Conservation (phyloP, 2,797 vertebrate genomes). For the Xiphophorus birchmanni region DNA sequence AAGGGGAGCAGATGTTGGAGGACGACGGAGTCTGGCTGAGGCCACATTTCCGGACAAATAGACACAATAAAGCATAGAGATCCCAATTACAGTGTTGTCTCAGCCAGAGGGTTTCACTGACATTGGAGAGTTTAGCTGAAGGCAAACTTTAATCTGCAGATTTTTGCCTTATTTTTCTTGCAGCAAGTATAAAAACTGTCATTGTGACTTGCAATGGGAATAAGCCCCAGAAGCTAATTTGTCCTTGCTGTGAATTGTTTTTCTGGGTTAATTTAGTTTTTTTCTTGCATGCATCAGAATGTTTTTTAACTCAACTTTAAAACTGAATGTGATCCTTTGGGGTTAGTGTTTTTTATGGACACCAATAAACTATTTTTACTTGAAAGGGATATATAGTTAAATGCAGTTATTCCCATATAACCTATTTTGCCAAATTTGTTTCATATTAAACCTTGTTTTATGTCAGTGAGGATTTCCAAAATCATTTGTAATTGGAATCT, state of each 20-base stretch:
- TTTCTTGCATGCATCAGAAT: background rate
- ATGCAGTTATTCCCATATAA: background rate
- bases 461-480: background rate
- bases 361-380: background rate
- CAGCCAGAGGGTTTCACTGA: slow-evolving; percentile 8
- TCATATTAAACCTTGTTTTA: background rate
- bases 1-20: slow-evolving; percentile 32
- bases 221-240: background rate
- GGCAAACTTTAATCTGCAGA: slow-evolving; percentile 6
- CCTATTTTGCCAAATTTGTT: background rate
- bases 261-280: background rate
- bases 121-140: slow-evolving; percentile 13
- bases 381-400: background rate
- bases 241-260: background rate
- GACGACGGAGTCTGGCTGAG: slow-evolving; percentile 11
- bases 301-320: background rate
- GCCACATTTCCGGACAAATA: slow-evolving; percentile 12
- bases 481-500: background rate
- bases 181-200: background rate
- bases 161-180: background rate
- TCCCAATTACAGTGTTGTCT: slow-evolving; percentile 12
- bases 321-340: background rate
- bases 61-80: background rate
- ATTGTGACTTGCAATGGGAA: slow-evolving; percentile 4
- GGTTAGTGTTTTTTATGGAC: background rate